A percentile compares a stretch with the other conserved stretches of the same genome.
Conservation (phyloP, 2,888 invertebrate species). For the Camptogramma bilineatum region DNA sequence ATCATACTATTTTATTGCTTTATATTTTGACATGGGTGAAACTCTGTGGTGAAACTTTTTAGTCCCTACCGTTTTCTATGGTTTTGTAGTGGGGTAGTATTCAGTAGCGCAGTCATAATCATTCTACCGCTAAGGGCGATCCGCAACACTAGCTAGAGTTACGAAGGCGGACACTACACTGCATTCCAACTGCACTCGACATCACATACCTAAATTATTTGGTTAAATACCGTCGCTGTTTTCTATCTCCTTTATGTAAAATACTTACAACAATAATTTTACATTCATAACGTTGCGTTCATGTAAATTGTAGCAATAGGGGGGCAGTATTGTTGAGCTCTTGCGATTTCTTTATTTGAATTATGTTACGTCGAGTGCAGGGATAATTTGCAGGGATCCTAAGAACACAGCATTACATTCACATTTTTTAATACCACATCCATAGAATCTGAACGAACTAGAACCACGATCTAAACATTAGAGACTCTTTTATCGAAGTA, state of each 20-base stretch:
- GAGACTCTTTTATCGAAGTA: conserved; percentile 57
- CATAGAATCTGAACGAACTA: conserved; percentile 76
- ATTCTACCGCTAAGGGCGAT: conserved; percentile 78
- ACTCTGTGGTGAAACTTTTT: conserved; percentile 13
- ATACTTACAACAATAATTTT: neutral
- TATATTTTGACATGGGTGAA: neutral
- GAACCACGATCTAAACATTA: conserved; percentile 70
- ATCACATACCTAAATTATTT: conserved; percentile 18
- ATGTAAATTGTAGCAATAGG: neutral
- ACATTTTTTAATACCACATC: conserved; percentile 80
- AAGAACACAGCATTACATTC: conserved; percentile 78
- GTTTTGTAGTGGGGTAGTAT: conserved; percentile 56
- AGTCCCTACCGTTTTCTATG: conserved; percentile 16
- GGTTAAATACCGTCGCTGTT: neutral
- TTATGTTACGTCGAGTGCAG: conserved; percentile 62
- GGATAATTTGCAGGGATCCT: conserved; percentile 68
- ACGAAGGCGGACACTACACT: conserved; percentile 79
- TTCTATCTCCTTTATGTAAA: neutral
- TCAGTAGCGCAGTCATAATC: conserved; percentile 52
- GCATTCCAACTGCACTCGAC: conserved; percentile 65
- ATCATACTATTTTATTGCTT: neutral
- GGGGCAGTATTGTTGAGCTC: neutral
- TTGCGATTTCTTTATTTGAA: conserved; percentile 16
- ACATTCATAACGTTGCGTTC: neutral
- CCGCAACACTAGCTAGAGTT: conserved; percentile 78